Evolutionary conservation across 23 tunicate genomes (phyloP).

Genomic region (Botrylloides violaceus): DNA sequence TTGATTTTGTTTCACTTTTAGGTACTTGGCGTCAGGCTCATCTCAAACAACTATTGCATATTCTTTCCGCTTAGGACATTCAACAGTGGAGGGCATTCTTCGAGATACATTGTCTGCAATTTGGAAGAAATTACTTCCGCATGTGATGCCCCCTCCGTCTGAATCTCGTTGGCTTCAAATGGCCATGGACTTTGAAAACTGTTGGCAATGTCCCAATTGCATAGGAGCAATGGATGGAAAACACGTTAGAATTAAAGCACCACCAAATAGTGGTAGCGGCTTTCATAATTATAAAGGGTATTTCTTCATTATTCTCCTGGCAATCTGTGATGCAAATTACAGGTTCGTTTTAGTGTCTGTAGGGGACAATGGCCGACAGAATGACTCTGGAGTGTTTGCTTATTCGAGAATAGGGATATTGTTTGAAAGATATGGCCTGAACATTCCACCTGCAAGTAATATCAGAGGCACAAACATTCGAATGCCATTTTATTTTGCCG

Average conservation of each 20-base stretch:
- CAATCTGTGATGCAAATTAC: background rate
- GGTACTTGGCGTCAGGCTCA: constrained; percentile 9
- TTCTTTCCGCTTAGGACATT: constrained; percentile 23
- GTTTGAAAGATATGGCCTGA: no score
- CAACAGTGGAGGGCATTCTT: constrained; percentile 17
- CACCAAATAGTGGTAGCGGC: constrained; percentile 4
- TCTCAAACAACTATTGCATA: constrained; percentile 5
- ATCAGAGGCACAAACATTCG: no score
- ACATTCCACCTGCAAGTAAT: no score
- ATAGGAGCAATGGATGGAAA: constrained; percentile 1
- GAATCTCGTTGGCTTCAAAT: background rate
- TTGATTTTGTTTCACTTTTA: background rate
- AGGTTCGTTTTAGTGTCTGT: background rate
- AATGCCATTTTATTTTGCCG: no score
- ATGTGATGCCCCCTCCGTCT: constrained; percentile 15
- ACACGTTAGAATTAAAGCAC: background rate
- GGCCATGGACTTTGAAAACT: background rate
- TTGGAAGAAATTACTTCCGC: constrained; percentile 13
- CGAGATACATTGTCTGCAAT: constrained; percentile 11
- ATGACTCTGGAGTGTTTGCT: background rate
- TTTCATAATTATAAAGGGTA: background rate
- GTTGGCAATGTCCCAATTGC: constrained; percentile 10
- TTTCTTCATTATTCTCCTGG: background rate
- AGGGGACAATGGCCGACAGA: background rate
- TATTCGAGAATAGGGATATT: no score